phyloP scores from a whole-genome alignment of 2,113 vertebrate species.

The Noturus placidus region DNA sequence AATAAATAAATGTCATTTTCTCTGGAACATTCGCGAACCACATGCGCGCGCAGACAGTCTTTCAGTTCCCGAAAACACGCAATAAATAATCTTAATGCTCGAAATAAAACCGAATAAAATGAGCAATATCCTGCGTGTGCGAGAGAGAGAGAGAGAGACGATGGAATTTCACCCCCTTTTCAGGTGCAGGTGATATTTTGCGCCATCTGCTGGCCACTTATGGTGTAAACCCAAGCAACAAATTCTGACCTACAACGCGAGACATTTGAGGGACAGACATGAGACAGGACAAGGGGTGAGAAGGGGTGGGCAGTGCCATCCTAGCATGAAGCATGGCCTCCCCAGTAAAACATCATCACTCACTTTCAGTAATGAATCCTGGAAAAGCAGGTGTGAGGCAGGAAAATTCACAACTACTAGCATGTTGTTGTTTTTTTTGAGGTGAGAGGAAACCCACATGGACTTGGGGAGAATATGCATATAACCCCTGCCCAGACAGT shows the following conservation, averaged over 20 bases:
- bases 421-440: neutral
- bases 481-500: neutral
- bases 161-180: conserved; percentile 9
- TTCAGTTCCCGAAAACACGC: neutral
- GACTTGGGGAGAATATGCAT: no score
- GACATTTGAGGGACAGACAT: neutral
- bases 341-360: neutral
- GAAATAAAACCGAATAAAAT: neutral
- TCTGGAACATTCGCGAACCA: neutral
- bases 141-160: neutral
- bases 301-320: neutral
- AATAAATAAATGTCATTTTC: neutral
- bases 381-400: neutral
- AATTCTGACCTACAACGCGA: neutral
- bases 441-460: neutral
- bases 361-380: neutral
- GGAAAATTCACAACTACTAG: neutral
- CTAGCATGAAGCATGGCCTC: neutral
- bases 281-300: neutral
- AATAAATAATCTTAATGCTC: neutral
- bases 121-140: neutral
- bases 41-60: neutral
- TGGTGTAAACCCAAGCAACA: neutral
- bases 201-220: neutral
- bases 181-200: neutral